Evolutionary conservation across 2,888 invertebrate species (phyloP), one percentile per base, ranked within the genome.

Genomic region (Himalopsyche anomala): DNA sequence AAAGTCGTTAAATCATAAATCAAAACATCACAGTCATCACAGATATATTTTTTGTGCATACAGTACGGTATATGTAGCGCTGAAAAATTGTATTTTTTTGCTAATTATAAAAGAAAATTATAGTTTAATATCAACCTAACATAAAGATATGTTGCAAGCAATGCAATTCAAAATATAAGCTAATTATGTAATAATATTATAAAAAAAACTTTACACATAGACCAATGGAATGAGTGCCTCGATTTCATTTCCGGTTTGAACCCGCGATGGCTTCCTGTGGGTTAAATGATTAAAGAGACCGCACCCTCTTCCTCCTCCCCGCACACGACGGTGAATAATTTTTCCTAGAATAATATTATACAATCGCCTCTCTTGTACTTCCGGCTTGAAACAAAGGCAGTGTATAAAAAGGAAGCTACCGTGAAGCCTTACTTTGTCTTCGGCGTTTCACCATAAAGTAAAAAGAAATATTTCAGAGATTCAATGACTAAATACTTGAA

Each of bases 261-360:
- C 69, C 45, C 80, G 79, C 56, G 45, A 62, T 62, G 38, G 40
- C 80, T 56, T 36, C 80, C 54, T 79, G 45, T 38, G 55, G 54
- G 81, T 69, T 86, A 82, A 74, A 86, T 86, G 86, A 84, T 80
- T 80, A 51, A 54, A 86, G 62, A 81, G 74, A 74, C 74, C 36
- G 74, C 74, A 38, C 69, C 69, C 36, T 69, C 69, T 69, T 19
- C 82, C 62, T 45, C 74, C 80, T 54, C 74, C 54, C 17, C 54
- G 62, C 40, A 38, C 82, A 56, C 45, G 42, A 56, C 36, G 38
- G 74, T 86, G 86, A 86, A 86, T 86, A 87, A 85, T 87, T 84
- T 87, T 79, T 79, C 84, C 55, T 45, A 85, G 86, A 87, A 87
- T 86, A 86, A 87, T 87, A 74, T 74, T 74, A 74, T 87, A 87